Percentiles rank a stretch among this genome's conserved stretches.
Evolutionary conservation across 2,113 vertebrate species (phyloP).

Genomic region (Rana temporaria): DNA sequence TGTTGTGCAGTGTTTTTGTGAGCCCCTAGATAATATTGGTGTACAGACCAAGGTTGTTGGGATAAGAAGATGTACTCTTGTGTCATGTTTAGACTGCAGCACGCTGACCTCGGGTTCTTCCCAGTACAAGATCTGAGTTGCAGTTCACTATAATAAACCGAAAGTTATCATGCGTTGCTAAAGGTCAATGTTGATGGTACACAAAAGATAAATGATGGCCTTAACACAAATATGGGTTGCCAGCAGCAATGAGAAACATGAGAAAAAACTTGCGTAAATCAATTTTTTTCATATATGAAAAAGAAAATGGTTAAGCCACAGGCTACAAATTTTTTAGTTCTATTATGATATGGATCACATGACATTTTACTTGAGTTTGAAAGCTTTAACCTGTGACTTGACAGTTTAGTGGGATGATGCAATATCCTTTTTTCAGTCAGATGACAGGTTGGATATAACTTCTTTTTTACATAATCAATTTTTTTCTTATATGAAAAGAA

Average conservation of each 20-base stretch:
- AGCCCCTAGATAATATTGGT: not conserved
- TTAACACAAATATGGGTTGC: not conserved
- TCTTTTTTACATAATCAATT: too few species aligned
- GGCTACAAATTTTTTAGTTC: not conserved
- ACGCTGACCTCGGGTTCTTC: slow-evolving; percentile 10
- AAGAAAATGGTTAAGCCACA: not conserved
- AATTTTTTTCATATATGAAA: not conserved
- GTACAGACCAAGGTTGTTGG: not conserved
- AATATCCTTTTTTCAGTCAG: too few species aligned
- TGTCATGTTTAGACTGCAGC: slow-evolving; percentile 13
- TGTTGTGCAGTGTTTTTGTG: too few species aligned
- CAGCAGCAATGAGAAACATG: not conserved
- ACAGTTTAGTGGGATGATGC: too few species aligned
- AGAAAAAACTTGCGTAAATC: not conserved
- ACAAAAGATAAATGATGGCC: not conserved
- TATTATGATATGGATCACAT: not conserved
- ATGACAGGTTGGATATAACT: too few species aligned
- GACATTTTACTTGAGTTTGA: not conserved
- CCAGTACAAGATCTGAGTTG: not conserved
- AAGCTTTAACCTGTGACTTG: not conserved
- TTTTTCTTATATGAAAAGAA: too few species aligned
- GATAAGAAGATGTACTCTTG: not conserved
- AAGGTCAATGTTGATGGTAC: slow-evolving; percentile 35
- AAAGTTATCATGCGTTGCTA: slow-evolving; percentile 8
- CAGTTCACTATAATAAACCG: not conserved